Conservation (phyloP, 2,888 invertebrate genomes). For the Drosophila helvetica region DNA sequence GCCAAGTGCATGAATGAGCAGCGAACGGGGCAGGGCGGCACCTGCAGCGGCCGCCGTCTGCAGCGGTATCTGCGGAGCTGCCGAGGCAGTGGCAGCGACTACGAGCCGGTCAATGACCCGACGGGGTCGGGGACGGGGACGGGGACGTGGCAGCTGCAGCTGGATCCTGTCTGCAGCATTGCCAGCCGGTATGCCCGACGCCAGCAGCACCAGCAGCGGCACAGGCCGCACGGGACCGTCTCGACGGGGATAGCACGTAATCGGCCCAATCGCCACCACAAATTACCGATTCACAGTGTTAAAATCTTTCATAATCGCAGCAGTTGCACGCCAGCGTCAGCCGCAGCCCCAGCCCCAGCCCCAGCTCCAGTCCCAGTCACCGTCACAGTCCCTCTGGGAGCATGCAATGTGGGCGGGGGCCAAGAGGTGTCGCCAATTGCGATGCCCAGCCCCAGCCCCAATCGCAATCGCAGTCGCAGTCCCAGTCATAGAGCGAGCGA, state of each 20-base stretch:
- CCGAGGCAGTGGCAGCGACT: conserved; percentile 38
- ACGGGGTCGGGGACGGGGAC: conserved; percentile 9
- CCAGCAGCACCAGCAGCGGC: conserved; percentile 64
- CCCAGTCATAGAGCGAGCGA: conserved; percentile 34
- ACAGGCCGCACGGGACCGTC: conserved; percentile 69
- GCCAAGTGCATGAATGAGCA: conserved; percentile 84
- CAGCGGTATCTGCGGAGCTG: conserved; percentile 76
- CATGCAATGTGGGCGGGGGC: conserved; percentile 33
- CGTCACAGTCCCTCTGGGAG: conserved; percentile 11
- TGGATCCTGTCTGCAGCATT: conserved; percentile 82
- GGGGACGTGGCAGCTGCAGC: conserved; percentile 32
- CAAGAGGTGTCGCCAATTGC: conserved; percentile 26
- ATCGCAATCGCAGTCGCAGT: conserved; percentile 11
- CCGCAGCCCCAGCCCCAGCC: conserved; percentile 5
- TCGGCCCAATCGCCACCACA: conserved; percentile 76
- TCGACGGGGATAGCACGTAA: conserved; percentile 77
- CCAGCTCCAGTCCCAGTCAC: conserved; percentile 10
- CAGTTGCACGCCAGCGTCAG: conserved; percentile 53
- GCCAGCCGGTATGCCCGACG: conserved; percentile 82
- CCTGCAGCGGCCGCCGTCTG: conserved; percentile 54
- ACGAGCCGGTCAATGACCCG: conserved; percentile 63
- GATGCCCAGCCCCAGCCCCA: conserved; percentile 16
- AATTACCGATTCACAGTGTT: conserved; percentile 83
- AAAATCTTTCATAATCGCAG: conserved; percentile 83
- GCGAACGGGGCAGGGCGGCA: conserved; percentile 51